These are phyloP conservation scores for Panorpa germanica DNA, from an alignment of 2,888 invertebrate species.

Conservation along the genomic window DNA sequence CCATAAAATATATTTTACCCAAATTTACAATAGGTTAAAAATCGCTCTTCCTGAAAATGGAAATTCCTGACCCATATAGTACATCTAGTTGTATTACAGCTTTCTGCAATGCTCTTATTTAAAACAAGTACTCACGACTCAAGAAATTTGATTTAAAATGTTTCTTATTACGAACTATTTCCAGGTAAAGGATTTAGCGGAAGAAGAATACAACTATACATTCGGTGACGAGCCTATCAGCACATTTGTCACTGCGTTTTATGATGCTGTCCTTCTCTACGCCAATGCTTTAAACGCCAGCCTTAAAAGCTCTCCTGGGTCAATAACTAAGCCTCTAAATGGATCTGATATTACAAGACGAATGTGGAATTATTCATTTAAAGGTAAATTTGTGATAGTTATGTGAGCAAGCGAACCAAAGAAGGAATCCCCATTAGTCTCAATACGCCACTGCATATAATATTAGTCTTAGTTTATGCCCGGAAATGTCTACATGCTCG, in stretches of 20 bases:
- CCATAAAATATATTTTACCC: no score
- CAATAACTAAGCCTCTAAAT: slow-evolving; percentile 37
- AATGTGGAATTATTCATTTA: slow-evolving; percentile 77
- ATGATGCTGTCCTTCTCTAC: slow-evolving; percentile 89
- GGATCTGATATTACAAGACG: slow-evolving; percentile 66
- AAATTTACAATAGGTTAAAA: no score
- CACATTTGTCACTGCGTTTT: slow-evolving; percentile 86
- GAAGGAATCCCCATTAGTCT: no score
- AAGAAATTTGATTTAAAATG: slow-evolving; percentile 9
- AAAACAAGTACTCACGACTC: not conserved
- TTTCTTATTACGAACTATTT: slow-evolving; percentile 7
- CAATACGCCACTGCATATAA: no score
- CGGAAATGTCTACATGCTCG: no score
- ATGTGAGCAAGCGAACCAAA: no score
- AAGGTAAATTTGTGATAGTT: slow-evolving; percentile 43
- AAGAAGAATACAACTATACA: slow-evolving; percentile 49
- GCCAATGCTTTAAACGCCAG: slow-evolving; percentile 82
- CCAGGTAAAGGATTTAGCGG: slow-evolving; percentile 48
- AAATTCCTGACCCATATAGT: no score
- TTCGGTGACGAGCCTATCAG: slow-evolving; percentile 66
- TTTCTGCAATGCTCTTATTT: not conserved
- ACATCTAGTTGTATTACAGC: no score
- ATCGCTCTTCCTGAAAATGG: no score
- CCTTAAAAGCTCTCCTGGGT: slow-evolving; percentile 29
- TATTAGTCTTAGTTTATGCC: no score